phyloP scores from a whole-genome alignment of 2,888 invertebrate genomes.

The Gastracanthus pulcherrimus region DNA sequence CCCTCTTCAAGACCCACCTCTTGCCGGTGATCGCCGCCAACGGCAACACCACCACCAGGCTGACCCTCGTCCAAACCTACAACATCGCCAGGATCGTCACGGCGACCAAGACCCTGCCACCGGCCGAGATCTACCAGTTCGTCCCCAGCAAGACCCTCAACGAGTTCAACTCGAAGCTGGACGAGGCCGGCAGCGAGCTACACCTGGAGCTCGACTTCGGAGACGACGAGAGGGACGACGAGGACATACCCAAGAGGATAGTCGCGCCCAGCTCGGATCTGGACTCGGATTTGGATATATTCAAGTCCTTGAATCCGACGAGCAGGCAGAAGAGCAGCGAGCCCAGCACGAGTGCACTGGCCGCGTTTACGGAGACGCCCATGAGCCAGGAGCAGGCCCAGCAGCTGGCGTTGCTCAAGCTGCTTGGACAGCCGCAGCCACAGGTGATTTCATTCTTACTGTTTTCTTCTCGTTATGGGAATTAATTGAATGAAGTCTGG shows the following conservation, averaged over 20 bases:
- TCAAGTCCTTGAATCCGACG: slow-evolving; percentile 79
- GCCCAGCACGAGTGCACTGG: neutral
- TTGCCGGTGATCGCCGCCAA: slow-evolving; percentile 88
- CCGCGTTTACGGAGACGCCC: slow-evolving; percentile 60
- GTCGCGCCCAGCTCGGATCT: slow-evolving; percentile 79
- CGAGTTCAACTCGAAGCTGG: slow-evolving; percentile 92
- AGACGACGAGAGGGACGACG: slow-evolving; percentile 83
- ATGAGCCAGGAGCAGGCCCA: slow-evolving; percentile 85
- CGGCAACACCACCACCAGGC: slow-evolving; percentile 85
- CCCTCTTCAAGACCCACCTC: slow-evolving; percentile 92
- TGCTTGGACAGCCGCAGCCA: slow-evolving; percentile 82
- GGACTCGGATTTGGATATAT: slow-evolving; percentile 85
- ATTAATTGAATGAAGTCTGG: neutral
- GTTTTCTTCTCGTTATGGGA: neutral
- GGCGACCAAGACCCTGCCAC: slow-evolving; percentile 93
- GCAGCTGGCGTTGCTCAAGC: slow-evolving; percentile 85
- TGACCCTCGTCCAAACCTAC: slow-evolving; percentile 94
- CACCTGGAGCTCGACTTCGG: slow-evolving; percentile 92
- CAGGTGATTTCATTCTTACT: slow-evolving; percentile 71
- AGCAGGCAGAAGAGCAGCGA: slow-evolving; percentile 77
- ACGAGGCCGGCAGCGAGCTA: slow-evolving; percentile 93
- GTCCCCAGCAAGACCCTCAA: slow-evolving; percentile 91
- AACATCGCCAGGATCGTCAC: slow-evolving; percentile 91
- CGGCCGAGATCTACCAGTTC: slow-evolving; percentile 92
- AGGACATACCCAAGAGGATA: slow-evolving; percentile 74